Conservation (phyloP, 2,797 vertebrate species). For the Eutrigla gurnardus region DNA sequence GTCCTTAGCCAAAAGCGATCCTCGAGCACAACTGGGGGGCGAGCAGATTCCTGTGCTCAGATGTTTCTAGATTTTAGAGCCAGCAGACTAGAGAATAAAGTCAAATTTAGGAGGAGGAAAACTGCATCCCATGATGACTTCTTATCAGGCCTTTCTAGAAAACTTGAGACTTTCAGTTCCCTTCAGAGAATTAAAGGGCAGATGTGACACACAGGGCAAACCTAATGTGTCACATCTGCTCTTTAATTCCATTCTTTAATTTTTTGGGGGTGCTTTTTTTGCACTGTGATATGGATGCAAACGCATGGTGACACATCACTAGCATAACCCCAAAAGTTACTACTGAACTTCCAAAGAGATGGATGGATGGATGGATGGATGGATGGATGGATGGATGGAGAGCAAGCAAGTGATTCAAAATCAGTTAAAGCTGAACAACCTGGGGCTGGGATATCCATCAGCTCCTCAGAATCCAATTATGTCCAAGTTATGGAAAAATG, state of each 20-base stretch:
- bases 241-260: too few relatives aligned
- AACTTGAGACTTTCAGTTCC: constrained; percentile 9
- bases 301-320: constrained; percentile 10
- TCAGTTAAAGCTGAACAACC: constrained; percentile 54
- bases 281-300: background rate
- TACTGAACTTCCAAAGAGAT: constrained; percentile 38
- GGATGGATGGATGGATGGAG: constrained; percentile 18
- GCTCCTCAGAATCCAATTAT: constrained; percentile 72
- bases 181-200: constrained; percentile 14
- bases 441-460: constrained; percentile 78
- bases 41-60: constrained; percentile 51
- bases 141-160: constrained; percentile 18
- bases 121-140: constrained; percentile 33
- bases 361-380: constrained; percentile 14
- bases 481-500: constrained; percentile 72
- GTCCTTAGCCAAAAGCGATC: constrained; percentile 53
- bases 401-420: constrained; percentile 52
- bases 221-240: too few relatives aligned
- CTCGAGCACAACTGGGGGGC: constrained; percentile 44
- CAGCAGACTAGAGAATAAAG: constrained; percentile 24
- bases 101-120: constrained; percentile 15
- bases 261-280: too few relatives aligned
- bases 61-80: constrained; percentile 41
- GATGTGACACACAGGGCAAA: background rate
- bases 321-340: constrained; percentile 19